Conservation (phyloP, 2,888 invertebrate genomes). For the Scrobipalpa atriplicella region DNA sequence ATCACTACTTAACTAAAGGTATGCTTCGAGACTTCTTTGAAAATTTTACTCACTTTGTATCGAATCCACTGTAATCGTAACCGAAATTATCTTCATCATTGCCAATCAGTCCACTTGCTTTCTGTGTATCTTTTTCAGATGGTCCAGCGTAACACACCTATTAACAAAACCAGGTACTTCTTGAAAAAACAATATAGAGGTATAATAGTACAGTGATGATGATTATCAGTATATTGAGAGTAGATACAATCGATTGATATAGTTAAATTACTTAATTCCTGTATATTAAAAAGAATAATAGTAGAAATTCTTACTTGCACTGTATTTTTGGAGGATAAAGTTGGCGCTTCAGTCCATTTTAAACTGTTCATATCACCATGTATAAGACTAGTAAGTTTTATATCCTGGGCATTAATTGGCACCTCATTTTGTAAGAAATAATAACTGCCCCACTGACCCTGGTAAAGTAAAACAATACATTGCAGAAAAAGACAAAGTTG, state of each 20-base stretch:
- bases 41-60: constrained; percentile 46
- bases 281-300: background rate
- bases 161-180: background rate
- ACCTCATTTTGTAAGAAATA: constrained; percentile 44
- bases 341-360: constrained; percentile 84
- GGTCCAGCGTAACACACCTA: constrained; percentile 55
- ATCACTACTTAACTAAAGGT: too few species aligned
- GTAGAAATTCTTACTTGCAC: constrained; percentile 46
- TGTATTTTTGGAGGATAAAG: constrained; percentile 34
- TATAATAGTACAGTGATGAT: too few species aligned
- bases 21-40: too few species aligned
- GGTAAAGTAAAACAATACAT: constrained; percentile 33
- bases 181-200: too few species aligned
- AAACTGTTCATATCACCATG: constrained; percentile 85
- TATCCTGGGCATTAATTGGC: constrained; percentile 66
- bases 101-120: constrained; percentile 37
- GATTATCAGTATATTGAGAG: too few species aligned
- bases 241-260: too few species aligned
- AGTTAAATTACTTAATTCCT: too few species aligned
- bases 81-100: constrained; percentile 42
- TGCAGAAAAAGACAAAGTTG: background rate
- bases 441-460: constrained; percentile 65
- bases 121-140: constrained; percentile 47
- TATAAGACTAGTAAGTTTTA: constrained; percentile 76
- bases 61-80: constrained; percentile 59